phyloP scores from a whole-genome alignment of 2,888 invertebrate genomes.

The Chrysodeixis includens region DNA sequence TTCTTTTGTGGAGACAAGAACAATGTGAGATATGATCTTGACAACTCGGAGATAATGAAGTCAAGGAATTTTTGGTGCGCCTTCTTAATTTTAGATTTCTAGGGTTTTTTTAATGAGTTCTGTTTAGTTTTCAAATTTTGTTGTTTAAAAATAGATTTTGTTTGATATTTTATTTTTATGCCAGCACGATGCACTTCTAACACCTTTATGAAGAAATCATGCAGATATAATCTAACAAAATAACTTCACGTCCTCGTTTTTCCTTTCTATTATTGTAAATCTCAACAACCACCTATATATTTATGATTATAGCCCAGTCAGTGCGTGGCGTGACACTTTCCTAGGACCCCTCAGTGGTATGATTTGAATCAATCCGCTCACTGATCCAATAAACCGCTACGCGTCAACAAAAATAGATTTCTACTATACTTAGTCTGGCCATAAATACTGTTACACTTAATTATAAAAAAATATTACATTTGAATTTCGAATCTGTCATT shows the following conservation, averaged over 20 bases:
- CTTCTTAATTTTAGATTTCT: conserved; percentile 45
- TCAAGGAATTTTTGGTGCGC: conserved; percentile 48
- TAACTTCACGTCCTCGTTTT: neutral
- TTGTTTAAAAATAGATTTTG: neutral
- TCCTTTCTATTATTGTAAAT: neutral
- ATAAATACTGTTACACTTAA: too few relatives aligned
- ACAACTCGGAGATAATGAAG: conserved; percentile 52
- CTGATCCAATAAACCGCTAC: neutral
- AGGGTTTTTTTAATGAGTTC: conserved; percentile 37
- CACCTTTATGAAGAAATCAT: too few relatives aligned
- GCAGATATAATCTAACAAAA: too few relatives aligned
- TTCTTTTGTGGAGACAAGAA: conserved; percentile 58
- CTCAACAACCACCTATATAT: neutral
- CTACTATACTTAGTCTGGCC: too few relatives aligned
- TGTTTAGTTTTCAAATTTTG: conserved; percentile 11
- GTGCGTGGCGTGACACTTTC: neutral
- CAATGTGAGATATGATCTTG: conserved; percentile 62
- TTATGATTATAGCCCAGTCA: neutral
- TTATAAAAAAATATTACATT: too few relatives aligned
- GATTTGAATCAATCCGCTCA: conserved; percentile 1
- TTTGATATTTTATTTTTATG: too few relatives aligned
- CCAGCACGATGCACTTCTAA: too few relatives aligned
- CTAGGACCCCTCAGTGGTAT: neutral
- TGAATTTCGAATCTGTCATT: too few relatives aligned
- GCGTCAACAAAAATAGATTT: conserved; percentile 5